Evolutionary conservation across 2,797 vertebrate species (phyloP).

Genomic region (Centropyge bicolor): DNA sequence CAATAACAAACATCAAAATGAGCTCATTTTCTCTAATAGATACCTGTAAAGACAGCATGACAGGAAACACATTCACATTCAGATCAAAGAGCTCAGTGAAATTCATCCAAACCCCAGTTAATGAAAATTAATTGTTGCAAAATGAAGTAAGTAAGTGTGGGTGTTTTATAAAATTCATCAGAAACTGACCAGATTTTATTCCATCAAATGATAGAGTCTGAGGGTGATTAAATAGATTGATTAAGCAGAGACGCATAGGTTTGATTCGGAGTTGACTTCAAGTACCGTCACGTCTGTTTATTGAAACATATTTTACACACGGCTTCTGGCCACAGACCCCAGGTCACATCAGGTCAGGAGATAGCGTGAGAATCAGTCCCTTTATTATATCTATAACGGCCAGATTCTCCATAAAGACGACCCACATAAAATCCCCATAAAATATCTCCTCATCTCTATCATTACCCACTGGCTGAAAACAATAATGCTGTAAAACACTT

Average conservation of each 20-base stretch:
- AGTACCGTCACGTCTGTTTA: neutral
- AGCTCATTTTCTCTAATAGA: neutral
- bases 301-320: neutral
- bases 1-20: conserved; percentile 39
- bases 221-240: neutral
- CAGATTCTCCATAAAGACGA: conserved; percentile 81
- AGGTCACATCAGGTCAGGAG: conserved; percentile 56
- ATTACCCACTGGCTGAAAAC: conserved; percentile 81
- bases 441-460: conserved; percentile 79
- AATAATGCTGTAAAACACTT: conserved; percentile 86
- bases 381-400: conserved; percentile 76
- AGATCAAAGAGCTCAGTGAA: conserved; percentile 8
- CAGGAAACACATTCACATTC: neutral
- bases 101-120: conserved; percentile 3
- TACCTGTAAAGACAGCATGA: conserved; percentile 6
- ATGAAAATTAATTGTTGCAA: conserved; percentile 13
- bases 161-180: neutral
- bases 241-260: neutral
- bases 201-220: neutral
- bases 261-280: neutral
- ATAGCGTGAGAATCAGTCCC: conserved; percentile 82
- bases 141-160: neutral
- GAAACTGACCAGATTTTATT: neutral
- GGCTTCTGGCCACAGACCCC: neutral
- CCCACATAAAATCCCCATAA: conserved; percentile 85